These are phyloP conservation scores for Malurus cyaneus DNA, from an alignment of 2,113 vertebrate genomes.

Conservation along the genomic window DNA sequence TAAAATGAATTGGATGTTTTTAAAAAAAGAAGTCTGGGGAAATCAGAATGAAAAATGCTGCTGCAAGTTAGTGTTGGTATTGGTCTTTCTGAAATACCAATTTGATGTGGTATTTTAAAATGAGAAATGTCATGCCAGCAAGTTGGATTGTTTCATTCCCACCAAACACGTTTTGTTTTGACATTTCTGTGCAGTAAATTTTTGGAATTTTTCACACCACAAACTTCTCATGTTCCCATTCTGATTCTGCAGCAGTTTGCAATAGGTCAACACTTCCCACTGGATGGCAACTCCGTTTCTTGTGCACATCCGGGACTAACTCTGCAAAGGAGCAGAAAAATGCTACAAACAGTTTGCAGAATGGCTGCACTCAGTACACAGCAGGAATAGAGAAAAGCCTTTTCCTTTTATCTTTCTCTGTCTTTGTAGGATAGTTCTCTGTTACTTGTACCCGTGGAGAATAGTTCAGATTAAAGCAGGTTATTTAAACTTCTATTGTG, in stretches of 20 bases:
- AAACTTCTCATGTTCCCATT: not conserved
- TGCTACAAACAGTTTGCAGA: not conserved
- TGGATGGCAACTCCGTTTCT: conserved; percentile 4
- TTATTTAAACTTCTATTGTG: not conserved
- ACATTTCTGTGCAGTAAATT: conserved; percentile 3
- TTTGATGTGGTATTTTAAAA: conserved; percentile 29
- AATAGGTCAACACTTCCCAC: conserved; percentile 23
- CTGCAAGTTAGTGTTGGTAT: not conserved
- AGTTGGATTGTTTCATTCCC: conserved; percentile 21
- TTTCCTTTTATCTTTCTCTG: not conserved
- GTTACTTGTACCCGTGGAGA: not conserved
- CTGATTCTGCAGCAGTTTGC: not conserved
- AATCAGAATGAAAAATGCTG: not conserved
- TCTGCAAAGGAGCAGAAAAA: not conserved
- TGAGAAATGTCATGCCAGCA: not conserved
- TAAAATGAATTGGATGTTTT: not conserved
- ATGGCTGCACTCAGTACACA: not conserved
- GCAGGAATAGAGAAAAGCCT: not conserved
- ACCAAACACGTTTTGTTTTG: conserved; percentile 16
- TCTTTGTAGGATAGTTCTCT: not conserved
- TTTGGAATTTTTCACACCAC: not conserved
- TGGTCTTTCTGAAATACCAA: not conserved
- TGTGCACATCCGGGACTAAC: not conserved
- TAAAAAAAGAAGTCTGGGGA: not conserved
- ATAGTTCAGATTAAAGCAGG: not conserved